Evolutionary conservation across 2,113 vertebrate species (phyloP).

Genomic region (Asarcornis scutulata): DNA sequence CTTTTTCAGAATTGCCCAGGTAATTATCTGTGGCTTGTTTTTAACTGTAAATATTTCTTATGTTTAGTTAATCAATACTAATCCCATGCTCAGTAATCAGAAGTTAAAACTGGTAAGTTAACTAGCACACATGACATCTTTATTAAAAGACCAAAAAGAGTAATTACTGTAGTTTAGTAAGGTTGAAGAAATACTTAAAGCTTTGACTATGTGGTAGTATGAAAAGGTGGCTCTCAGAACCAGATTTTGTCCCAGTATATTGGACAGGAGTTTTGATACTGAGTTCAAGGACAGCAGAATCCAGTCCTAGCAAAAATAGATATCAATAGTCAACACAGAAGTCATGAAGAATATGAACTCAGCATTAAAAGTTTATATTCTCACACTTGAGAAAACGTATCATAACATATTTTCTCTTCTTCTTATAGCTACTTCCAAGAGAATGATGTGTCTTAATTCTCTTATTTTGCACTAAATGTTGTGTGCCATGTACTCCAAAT

Average conservation of each 20-base stretch:
- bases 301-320: background rate
- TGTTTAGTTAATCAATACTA: background rate
- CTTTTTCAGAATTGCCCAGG: background rate
- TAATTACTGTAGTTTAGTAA: background rate
- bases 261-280: background rate
- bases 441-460: background rate
- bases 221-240: background rate
- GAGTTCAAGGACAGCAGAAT: background rate
- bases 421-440: background rate
- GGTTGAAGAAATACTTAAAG: background rate
- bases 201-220: background rate
- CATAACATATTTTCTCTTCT: background rate
- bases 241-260: background rate
- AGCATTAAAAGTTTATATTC: background rate
- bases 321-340: background rate
- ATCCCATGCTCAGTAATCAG: background rate
- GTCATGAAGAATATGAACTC: background rate
- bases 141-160: background rate
- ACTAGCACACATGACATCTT: background rate
- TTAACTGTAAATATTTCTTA: background rate
- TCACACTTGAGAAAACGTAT: background rate
- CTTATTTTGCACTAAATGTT: background rate
- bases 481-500: background rate
- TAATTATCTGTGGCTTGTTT: background rate
- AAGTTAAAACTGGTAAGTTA: background rate